A percentile compares a stretch with the other conserved stretches of the same genome.
phyloP scores from a whole-genome alignment of 2,797 vertebrate species.

The Smutsia gigantea region DNA sequence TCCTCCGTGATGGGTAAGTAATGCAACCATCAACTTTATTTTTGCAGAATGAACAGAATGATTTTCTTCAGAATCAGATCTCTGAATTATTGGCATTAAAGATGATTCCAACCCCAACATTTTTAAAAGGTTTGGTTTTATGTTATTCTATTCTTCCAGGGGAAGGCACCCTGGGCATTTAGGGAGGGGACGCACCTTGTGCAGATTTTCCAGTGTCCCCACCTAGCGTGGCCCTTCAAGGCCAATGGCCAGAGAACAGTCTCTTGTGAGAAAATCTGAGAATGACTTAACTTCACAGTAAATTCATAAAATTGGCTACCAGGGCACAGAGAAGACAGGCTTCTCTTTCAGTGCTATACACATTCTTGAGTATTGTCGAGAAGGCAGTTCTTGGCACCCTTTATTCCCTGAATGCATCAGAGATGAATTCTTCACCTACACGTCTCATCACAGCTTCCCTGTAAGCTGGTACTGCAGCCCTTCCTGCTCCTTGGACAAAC shows the following conservation, averaged over 20 bases:
- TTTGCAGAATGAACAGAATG: background rate
- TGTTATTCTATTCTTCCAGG: rapidly evolving
- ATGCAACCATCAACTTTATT: background rate
- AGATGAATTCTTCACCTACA: background rate
- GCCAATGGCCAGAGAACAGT: background rate
- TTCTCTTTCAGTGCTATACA: rapidly evolving
- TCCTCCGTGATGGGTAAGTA: background rate
- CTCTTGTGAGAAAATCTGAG: background rate
- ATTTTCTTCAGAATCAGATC: background rate
- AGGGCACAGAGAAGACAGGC: background rate
- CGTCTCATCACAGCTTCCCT: rapidly evolving
- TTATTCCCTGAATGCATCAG: background rate
- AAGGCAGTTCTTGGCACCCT: too few relatives aligned
- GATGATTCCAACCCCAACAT: rapidly evolving
- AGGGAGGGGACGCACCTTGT: rapidly evolving
- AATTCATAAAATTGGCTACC: background rate
- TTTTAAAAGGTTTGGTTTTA: background rate
- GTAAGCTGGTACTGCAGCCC: rapidly evolving
- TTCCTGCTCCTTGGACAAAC: too few relatives aligned
- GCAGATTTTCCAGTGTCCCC: background rate
- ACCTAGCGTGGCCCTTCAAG: background rate
- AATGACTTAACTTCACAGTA: background rate
- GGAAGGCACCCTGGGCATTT: background rate
- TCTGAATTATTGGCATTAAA: background rate
- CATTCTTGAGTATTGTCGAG: rapidly evolving